Evolutionary conservation across 2,113 vertebrate genomes (phyloP).

Genomic region (Cheilinus undulatus): DNA sequence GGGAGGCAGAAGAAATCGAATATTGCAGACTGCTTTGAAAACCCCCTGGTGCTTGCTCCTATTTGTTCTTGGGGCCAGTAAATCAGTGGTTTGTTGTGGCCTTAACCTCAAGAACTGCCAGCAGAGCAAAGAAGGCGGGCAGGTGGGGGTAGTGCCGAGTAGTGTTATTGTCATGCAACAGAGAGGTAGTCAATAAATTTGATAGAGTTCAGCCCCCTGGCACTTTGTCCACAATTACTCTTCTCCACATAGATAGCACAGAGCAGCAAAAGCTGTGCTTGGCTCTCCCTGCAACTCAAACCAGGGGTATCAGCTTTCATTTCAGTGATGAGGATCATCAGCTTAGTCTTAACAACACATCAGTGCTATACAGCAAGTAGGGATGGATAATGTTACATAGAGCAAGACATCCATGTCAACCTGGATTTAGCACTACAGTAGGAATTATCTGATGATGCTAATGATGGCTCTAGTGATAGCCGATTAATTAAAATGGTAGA

Average conservation of each 20-base stretch:
- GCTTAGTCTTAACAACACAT: slow-evolving; percentile 16
- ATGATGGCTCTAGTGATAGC: slow-evolving; percentile 39
- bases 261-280: slow-evolving; percentile 5
- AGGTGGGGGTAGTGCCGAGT: slow-evolving; percentile 42
- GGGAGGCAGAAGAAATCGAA: slow-evolving; percentile 68
- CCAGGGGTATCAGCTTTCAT: slow-evolving; percentile 20
- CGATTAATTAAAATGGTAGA: slow-evolving; percentile 63
- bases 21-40: slow-evolving; percentile 68
- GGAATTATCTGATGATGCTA: slow-evolving; percentile 40
- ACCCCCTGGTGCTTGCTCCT: slow-evolving; percentile 55
- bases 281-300: slow-evolving; percentile 12
- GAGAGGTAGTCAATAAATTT: slow-evolving; percentile 68
- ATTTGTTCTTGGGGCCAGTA: slow-evolving; percentile 70
- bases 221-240: slow-evolving; percentile 65
- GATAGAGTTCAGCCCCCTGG: slow-evolving; percentile 67
- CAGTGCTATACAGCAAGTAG: slow-evolving; percentile 25
- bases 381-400: slow-evolving; percentile 38
- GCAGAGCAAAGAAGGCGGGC: slow-evolving; percentile 60
- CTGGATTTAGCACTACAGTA: slow-evolving; percentile 37
- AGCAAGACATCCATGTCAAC: slow-evolving; percentile 33
- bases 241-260: slow-evolving; percentile 18
- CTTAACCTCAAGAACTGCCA: slow-evolving; percentile 70
- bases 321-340: slow-evolving; percentile 17
- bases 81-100: slow-evolving; percentile 75
- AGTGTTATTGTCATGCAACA: slow-evolving; percentile 66